Percentiles rank a stretch among this genome's conserved stretches.
Conservation (phyloP, 1,140 invertebrate genomes). For the Antheraea pernyi region DNA sequence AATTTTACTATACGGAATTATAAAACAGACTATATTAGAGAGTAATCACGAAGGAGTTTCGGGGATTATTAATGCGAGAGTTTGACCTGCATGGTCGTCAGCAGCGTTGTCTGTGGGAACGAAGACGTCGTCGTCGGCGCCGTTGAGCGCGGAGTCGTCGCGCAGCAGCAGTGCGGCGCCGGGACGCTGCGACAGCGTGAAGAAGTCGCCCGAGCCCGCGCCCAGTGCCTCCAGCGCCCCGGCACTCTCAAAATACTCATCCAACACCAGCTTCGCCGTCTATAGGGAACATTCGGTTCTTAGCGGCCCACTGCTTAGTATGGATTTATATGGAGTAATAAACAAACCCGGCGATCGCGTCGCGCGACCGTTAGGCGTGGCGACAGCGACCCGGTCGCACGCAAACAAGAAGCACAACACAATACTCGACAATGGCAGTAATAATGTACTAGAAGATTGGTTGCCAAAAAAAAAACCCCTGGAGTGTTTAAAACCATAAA, state of each 20-base stretch:
- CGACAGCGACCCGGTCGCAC: too few species aligned
- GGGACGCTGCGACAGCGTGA: constrained; percentile 71
- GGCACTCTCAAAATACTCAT: constrained; percentile 87
- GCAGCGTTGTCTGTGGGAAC: constrained; percentile 24
- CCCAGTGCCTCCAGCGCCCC: constrained; percentile 65
- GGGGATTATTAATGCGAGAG: background rate
- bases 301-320: too few species aligned
- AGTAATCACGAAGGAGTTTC: background rate
- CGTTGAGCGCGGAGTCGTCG: constrained; percentile 61
- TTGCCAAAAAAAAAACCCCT: too few species aligned
- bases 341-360: too few species aligned
- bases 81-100: constrained; percentile 21
- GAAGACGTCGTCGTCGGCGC: constrained; percentile 69
- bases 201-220: constrained; percentile 74
- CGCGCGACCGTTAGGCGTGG: too few species aligned
- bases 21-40: background rate
- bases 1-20: too few species aligned
- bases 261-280: constrained; percentile 91
- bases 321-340: too few species aligned
- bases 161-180: constrained; percentile 65
- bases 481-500: too few species aligned
- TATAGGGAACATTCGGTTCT: too few species aligned
- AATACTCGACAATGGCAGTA: too few species aligned
- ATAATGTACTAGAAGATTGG: too few species aligned
- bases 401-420: too few species aligned